Percentiles rank a stretch among this genome's conserved stretches.
These are phyloP conservation scores for Ardeotis arabs DNA, from an alignment of 2,113 vertebrate genomes.

Conservation along the genomic window DNA sequence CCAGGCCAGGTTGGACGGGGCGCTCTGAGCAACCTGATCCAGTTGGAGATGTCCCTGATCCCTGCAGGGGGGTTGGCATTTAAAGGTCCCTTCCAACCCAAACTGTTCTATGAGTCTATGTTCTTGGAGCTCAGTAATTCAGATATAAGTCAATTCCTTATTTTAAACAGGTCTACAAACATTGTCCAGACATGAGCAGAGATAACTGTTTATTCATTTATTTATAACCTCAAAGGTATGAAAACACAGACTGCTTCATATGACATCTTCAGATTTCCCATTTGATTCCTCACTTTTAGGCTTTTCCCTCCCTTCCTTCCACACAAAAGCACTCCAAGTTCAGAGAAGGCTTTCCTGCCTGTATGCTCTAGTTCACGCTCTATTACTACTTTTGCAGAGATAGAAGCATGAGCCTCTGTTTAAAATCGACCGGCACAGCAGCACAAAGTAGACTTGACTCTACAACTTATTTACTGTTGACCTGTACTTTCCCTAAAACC, in stretches of 20 bases:
- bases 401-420: neutral
- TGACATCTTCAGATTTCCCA: neutral
- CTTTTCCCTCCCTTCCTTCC: neutral
- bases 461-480: neutral
- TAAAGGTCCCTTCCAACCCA: too few species aligned
- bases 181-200: neutral
- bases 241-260: neutral
- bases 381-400: neutral
- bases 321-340: neutral
- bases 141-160: neutral
- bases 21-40: too few species aligned
- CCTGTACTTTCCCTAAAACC: neutral
- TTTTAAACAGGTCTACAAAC: neutral
- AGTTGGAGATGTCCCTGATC: too few species aligned
- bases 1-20: too few species aligned
- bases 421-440: neutral
- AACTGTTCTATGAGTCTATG: too few species aligned
- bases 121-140: neutral
- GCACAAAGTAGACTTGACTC: neutral
- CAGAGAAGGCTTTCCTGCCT: neutral
- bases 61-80: too few species aligned
- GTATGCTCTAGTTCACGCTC: accelerated
- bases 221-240: accelerated
- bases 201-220: neutral
- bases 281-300: neutral